Percentiles rank a stretch among this genome's conserved stretches.
Conservation (phyloP, 2,888 invertebrate species). For the Fragum sueziense region DNA sequence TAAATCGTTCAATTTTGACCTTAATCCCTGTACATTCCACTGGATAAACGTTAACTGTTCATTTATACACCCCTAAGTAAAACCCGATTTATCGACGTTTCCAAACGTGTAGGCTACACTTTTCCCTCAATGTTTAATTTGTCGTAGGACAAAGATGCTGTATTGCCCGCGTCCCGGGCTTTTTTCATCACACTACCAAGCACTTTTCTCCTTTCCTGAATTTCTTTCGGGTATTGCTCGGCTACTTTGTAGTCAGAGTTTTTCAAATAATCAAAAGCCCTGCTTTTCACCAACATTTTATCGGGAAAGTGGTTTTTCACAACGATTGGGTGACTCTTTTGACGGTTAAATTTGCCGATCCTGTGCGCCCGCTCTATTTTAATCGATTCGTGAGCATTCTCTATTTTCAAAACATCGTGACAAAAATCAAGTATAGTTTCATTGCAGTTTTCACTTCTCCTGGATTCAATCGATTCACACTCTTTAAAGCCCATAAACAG, state of each 20-base stretch:
- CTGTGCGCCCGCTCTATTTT: too few species aligned
- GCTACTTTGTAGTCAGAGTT: not conserved
- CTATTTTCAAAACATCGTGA: not conserved
- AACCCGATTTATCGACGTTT: not conserved
- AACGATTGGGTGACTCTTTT: not conserved
- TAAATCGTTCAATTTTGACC: not conserved
- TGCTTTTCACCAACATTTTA: constrained; percentile 14
- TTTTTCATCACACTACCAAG: not conserved
- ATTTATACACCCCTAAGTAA: not conserved
- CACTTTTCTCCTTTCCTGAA: too few species aligned
- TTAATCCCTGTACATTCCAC: constrained; percentile 2
- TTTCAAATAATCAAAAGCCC: not conserved
- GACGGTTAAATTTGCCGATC: not conserved
- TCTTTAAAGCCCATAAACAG: too few species aligned
- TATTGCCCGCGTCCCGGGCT: constrained; percentile 20
- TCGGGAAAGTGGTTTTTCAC: too few species aligned
- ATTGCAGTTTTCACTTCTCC: not conserved
- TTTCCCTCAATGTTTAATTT: not conserved
- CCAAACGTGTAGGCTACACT: not conserved
- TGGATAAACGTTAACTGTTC: not conserved
- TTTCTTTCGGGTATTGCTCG: constrained; percentile 3
- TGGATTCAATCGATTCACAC: not conserved
- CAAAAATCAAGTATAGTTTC: constrained; percentile 5
- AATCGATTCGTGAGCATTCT: not conserved
- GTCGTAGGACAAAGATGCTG: not conserved